Conservation (phyloP, 2,888 invertebrate genomes). For the Theretra japonica region DNA sequence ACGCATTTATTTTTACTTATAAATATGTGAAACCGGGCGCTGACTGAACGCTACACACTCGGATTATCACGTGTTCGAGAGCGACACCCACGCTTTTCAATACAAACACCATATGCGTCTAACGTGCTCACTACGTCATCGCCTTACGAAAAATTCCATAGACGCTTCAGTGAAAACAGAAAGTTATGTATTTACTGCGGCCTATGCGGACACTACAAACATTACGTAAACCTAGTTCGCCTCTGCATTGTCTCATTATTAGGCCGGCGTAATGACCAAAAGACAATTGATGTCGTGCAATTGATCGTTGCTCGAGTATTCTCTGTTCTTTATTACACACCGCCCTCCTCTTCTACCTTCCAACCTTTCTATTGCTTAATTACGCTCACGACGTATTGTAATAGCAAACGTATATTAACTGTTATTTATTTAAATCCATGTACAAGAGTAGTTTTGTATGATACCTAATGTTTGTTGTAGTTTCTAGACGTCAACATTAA, state of each 20-base stretch:
- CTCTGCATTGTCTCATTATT: constrained; percentile 7
- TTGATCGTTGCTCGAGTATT: constrained; percentile 4
- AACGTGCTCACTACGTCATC: constrained; percentile 63
- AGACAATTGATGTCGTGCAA: neutral
- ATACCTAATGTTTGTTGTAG: too few relatives aligned
- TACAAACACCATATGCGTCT: constrained; percentile 54
- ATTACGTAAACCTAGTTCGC: neutral
- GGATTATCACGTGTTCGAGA: constrained; percentile 58
- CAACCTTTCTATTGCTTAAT: too few relatives aligned
- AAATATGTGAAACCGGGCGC: constrained; percentile 7
- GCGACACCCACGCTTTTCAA: constrained; percentile 59
- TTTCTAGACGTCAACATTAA: neutral
- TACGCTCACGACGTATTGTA: too few relatives aligned
- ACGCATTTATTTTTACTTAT: constrained; percentile 23
- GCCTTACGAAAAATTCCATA: constrained; percentile 17
- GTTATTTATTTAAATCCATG: neutral
- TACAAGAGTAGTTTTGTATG: neutral
- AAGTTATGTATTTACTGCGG: constrained; percentile 14
- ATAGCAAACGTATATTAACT: too few relatives aligned
- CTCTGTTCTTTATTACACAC: neutral
- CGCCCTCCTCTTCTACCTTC: neutral
- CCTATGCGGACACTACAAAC: neutral
- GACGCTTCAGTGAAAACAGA: constrained; percentile 18
- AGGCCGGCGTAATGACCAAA: neutral
- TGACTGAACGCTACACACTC: constrained; percentile 34